Evolutionary conservation across 1,140 invertebrate genomes (phyloP).

Genomic region (Oedothorax gibbosus): DNA sequence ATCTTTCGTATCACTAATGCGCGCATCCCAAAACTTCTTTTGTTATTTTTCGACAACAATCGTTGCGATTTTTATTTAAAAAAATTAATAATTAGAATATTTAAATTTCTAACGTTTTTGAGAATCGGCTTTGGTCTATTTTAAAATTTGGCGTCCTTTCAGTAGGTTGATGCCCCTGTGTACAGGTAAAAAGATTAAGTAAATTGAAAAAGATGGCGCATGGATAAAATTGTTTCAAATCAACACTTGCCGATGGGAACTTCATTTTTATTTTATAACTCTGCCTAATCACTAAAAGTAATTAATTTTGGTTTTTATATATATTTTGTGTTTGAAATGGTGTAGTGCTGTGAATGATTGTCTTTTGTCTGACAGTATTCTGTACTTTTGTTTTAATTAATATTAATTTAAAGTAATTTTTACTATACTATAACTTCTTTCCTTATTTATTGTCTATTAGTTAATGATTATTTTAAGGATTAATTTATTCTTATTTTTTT

Average conservation of each 20-base stretch:
- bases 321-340: no score
- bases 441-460: no score
- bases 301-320: no score
- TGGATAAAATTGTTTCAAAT: neutral
- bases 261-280: no score
- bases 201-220: slow-evolving; percentile 34
- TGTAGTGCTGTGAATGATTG: no score
- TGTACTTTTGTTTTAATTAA: no score
- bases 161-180: slow-evolving; percentile 55
- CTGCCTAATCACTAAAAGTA: no score
- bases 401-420: no score
- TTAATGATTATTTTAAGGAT: no score
- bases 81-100: neutral
- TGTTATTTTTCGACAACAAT: neutral
- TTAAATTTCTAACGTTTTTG: neutral
- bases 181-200: slow-evolving; percentile 53
- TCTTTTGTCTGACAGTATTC: no score
- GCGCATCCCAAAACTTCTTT: neutral
- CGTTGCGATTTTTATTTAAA: neutral
- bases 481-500: no score
- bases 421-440: no score
- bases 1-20: slow-evolving; percentile 21
- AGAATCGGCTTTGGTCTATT: neutral
- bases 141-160: slow-evolving; percentile 30
- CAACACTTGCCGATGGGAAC: neutral